These are phyloP conservation scores for Drosophila repletoides DNA, from an alignment of 1,140 invertebrate species.

Conservation along the genomic window DNA sequence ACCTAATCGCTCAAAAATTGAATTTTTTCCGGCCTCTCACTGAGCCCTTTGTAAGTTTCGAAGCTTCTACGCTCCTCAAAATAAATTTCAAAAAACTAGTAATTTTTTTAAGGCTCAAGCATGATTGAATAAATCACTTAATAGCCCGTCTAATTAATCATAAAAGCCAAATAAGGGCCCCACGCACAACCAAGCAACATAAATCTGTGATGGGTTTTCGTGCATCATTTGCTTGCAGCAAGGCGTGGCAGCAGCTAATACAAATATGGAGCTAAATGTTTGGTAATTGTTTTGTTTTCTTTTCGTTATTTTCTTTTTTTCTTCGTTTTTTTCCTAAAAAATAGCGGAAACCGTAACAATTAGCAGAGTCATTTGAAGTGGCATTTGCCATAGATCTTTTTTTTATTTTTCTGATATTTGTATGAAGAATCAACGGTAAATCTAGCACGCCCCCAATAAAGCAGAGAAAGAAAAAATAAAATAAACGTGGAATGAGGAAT, in stretches of 20 bases:
- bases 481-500: background rate
- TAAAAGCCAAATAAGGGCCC: conserved; percentile 48
- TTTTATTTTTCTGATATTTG: conserved; percentile 15
- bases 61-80: no score
- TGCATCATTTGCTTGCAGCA: conserved; percentile 50
- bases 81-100: background rate
- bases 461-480: conserved; percentile 7
- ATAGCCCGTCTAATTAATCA: conserved; percentile 39
- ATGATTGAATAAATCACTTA: conserved; percentile 23
- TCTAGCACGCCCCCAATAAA: conserved; percentile 57
- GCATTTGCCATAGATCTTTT: background rate
- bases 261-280: conserved; percentile 66
- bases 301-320: background rate
- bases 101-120: background rate
- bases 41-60: no score
- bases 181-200: conserved; percentile 41
- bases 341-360: conserved; percentile 69
- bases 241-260: conserved; percentile 40
- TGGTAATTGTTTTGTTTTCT: conserved; percentile 56
- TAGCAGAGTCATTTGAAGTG: conserved; percentile 33
- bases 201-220: conserved; percentile 35
- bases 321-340: background rate
- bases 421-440: conserved; percentile 20
- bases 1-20: no score
- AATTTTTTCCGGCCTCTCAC: no score